Evolutionary conservation across 2,113 vertebrate species (phyloP).

Genomic region (Gallinago jamesoni): DNA sequence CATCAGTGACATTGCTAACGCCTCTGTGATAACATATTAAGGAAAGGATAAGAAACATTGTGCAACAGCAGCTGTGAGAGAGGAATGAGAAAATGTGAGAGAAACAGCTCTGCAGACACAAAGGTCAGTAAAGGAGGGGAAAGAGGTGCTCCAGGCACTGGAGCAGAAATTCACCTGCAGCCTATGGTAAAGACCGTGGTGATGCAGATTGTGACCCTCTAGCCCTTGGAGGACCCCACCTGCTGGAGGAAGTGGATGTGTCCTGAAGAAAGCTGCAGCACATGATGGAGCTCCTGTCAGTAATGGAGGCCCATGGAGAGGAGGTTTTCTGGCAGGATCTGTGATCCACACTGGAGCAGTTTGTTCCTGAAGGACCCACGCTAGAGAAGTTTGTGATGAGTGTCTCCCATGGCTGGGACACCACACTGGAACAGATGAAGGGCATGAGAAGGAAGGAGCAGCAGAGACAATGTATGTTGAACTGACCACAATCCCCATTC

Average conservation of each 20-base stretch:
- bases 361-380: background rate
- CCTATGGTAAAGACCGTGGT: background rate
- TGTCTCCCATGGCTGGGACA: background rate
- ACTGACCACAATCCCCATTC: background rate
- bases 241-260: background rate
- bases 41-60: background rate
- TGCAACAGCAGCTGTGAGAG: background rate
- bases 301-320: background rate
- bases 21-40: background rate
- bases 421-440: background rate
- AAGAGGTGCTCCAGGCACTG: background rate
- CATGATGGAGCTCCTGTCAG: background rate
- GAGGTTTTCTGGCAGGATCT: background rate
- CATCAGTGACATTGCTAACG: fast-evolving
- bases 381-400: background rate
- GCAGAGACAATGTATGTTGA: background rate
- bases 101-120: background rate
- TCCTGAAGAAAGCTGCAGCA: background rate
- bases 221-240: no score
- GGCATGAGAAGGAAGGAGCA: background rate
- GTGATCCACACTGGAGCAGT: background rate
- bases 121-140: background rate
- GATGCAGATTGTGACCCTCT: background rate
- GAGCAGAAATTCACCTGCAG: background rate
- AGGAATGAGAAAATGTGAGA: background rate